Evolutionary conservation across 1,140 invertebrate species (phyloP).

Genomic region (Trachymyrmex cornetzi): DNA sequence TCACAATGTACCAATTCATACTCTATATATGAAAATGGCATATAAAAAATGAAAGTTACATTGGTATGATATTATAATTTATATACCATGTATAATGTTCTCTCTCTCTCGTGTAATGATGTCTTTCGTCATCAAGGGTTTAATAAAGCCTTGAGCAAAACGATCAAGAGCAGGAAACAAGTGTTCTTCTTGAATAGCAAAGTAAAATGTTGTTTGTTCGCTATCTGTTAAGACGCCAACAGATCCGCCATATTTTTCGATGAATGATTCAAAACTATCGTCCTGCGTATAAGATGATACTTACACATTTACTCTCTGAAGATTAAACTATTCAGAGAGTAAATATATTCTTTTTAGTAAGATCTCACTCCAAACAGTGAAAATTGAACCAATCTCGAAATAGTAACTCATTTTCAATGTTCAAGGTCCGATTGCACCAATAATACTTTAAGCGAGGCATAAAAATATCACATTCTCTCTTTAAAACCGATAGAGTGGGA

Average conservation of each 20-base stretch:
- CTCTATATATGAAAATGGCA: slow-evolving; percentile 86
- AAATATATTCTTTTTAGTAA: no score
- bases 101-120: slow-evolving; percentile 96
- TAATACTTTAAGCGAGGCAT: no score
- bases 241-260: slow-evolving; percentile 93
- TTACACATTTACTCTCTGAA: background rate
- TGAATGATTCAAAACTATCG: slow-evolving; percentile 94
- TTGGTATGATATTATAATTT: background rate
- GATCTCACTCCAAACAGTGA: no score
- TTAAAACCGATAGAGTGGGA: no score
- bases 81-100: slow-evolving; percentile 94
- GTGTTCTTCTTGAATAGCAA: slow-evolving; percentile 93
- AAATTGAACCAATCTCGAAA: no score
- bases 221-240: slow-evolving; percentile 94
- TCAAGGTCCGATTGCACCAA: no score
- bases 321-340: no score
- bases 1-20: slow-evolving; percentile 92
- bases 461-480: no score
- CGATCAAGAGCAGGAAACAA: slow-evolving; percentile 92
- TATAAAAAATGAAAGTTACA: background rate
- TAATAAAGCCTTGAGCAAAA: slow-evolving; percentile 96
- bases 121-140: slow-evolving; percentile 94
- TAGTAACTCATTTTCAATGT: no score
- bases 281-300: slow-evolving; percentile 86
- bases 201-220: no score